Percentiles rank a stretch among this genome's conserved stretches.
These are phyloP conservation scores for Nasonia oneida DNA, from an alignment of 2,888 invertebrate genomes.

Conservation along the genomic window DNA sequence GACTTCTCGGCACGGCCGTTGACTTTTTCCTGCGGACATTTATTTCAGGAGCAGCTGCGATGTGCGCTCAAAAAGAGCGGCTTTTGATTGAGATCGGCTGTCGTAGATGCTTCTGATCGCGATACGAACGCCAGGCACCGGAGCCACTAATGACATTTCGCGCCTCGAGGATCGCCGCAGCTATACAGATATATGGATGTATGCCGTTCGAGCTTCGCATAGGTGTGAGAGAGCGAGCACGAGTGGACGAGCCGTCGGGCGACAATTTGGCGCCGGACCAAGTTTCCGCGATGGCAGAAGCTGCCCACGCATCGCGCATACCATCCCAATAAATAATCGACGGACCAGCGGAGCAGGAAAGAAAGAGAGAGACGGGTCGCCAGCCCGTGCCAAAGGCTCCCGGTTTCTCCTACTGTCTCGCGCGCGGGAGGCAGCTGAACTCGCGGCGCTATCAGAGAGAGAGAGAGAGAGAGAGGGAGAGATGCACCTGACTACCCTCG, in stretches of 20 bases:
- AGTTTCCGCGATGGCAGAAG: slow-evolving; percentile 66
- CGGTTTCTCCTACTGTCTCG: neutral
- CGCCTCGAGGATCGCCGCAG: slow-evolving; percentile 17
- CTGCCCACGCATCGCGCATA: slow-evolving; percentile 76
- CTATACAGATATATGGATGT: neutral
- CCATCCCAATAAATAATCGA: slow-evolving; percentile 78
- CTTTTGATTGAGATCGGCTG: neutral
- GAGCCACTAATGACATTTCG: slow-evolving; percentile 30
- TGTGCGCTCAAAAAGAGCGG: neutral
- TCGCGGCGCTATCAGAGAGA: neutral
- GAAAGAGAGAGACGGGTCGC: neutral
- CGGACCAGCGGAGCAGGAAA: neutral
- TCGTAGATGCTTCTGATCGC: neutral
- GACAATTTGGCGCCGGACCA: slow-evolving; percentile 75
- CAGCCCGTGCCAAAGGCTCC: slow-evolving; percentile 32
- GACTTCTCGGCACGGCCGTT: neutral
- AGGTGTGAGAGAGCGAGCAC: slow-evolving; percentile 30
- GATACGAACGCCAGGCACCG: neutral
- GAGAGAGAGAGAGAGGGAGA: neutral
- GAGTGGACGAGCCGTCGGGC: slow-evolving; percentile 73
- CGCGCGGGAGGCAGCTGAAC: too few relatives aligned
- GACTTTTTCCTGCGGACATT: neutral
- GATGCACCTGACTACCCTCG: slow-evolving; percentile 32
- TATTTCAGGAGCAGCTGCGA: neutral
- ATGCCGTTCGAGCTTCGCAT: neutral